These are phyloP conservation scores for Cryptomyrus ogoouensis DNA, from an alignment of 2,113 vertebrate species.

Conservation along the genomic window DNA sequence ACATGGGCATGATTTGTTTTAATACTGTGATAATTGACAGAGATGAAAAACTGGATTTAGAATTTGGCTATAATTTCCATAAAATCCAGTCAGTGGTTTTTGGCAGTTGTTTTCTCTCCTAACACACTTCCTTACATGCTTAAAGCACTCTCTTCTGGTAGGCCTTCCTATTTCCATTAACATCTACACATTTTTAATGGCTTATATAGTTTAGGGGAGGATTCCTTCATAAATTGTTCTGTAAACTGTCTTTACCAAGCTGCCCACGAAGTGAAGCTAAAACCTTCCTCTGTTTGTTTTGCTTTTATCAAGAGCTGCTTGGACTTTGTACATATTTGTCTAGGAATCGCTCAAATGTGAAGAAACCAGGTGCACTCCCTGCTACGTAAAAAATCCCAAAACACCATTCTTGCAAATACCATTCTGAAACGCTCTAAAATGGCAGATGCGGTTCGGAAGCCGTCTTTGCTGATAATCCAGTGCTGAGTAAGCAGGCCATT, in stretches of 20 bases:
- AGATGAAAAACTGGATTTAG: slow-evolving; percentile 10
- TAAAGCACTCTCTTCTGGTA: not conserved
- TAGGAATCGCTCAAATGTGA: not conserved
- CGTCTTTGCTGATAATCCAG: not conserved
- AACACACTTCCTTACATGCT: too few species aligned
- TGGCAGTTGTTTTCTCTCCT: not conserved
- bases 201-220: not conserved
- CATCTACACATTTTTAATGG: not conserved
- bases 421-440: not conserved
- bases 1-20: not conserved
- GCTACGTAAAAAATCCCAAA: not conserved
- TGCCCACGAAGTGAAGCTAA: not conserved
- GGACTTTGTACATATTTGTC: not conserved
- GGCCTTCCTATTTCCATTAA: not conserved
- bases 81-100: slow-evolving; percentile 10
- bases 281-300: not conserved
- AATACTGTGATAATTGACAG: slow-evolving; percentile 12
- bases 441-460: not conserved
- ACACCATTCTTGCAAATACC: not conserved
- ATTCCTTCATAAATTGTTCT: not conserved
- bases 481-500: not conserved
- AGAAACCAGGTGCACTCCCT: not conserved
- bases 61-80: slow-evolving; percentile 25
- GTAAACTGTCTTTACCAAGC: not conserved
- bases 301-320: not conserved